A percentile compares a stretch with the other conserved stretches of the same genome.
phyloP scores from a whole-genome alignment of 2,888 invertebrate species.

The Rhagonycha fulva region DNA sequence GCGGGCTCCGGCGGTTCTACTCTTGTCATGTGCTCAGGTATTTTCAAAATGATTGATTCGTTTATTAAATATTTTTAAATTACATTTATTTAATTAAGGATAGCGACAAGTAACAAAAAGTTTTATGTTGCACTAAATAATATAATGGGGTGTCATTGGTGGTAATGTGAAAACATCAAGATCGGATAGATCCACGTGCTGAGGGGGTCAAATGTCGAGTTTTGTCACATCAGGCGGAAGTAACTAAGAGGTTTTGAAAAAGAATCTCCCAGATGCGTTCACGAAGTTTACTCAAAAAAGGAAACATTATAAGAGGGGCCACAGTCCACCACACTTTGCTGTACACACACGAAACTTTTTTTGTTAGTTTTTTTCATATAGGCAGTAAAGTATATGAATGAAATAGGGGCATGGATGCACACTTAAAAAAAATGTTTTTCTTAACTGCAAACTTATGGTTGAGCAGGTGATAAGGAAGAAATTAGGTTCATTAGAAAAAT shows the following conservation, averaged over 20 bases:
- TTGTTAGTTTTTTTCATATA: conserved; percentile 13
- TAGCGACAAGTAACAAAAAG: background rate
- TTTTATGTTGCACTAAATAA: background rate
- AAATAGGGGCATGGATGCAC: background rate
- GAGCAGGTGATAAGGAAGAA: background rate
- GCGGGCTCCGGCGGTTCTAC: conserved; percentile 24
- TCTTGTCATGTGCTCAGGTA: conserved; percentile 31
- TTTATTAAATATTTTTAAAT: background rate
- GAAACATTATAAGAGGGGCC: conserved; percentile 12
- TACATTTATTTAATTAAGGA: background rate
- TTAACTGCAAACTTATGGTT: background rate
- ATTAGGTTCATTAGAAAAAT: background rate
- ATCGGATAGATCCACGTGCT: conserved; percentile 48
- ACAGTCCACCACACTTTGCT: conserved; percentile 3
- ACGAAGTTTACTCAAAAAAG: conserved; percentile 11
- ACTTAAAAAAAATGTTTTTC: background rate
- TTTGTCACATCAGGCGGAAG: conserved; percentile 49
- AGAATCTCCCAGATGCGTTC: conserved; percentile 26
- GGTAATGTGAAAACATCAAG: conserved; percentile 18
- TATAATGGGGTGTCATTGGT: conserved; percentile 9
- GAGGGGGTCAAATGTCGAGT: conserved; percentile 50
- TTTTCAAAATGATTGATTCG: conserved; percentile 10
- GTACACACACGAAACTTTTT: conserved; percentile 14
- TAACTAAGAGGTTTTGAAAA: conserved; percentile 43
- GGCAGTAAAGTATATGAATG: background rate